Base-by-base conservation (phyloP, 2,888 invertebrate species). In the Netelia fuscicornis region DNA sequence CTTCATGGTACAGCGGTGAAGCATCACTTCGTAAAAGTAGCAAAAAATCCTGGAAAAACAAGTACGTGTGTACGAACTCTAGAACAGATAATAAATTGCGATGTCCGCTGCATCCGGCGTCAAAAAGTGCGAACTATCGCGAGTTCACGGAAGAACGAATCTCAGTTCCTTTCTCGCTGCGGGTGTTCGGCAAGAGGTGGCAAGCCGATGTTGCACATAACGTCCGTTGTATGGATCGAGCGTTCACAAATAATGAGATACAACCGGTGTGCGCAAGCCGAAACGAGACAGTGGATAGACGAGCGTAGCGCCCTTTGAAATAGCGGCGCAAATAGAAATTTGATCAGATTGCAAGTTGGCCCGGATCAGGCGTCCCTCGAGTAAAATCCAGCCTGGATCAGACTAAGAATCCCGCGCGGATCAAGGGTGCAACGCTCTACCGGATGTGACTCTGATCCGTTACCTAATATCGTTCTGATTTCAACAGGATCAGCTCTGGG, bases 71-170 rank as follows among this genome's bases (percentile, higher is more conserved):
- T 48, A 76, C 23, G 72, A 75, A 77, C 54, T 77, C n/a, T 54
- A 68, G 52, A 75, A 77, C 77, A 13, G 67, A 72, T 77, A 86
- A 87, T 86, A 85, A 86, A 88, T 88, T 82, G 86, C 71, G 64
- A 81, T 86, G 86, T 87, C 87, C 74, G 72, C 60, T 70, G 81
- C 86, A 88, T 75, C 76, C 82, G 81, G 81, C 60, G 83, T 75
- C 74, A 68, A 64, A 82, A 74, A 78, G 68, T 83, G 48, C 37
- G 13, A 23, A 60, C 60, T 25, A 60, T 60, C 23, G 60, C 25
- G 60, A 60, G 25, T 56, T 58, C 10, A 58, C 9, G 23, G 68
- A 62, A 64, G 37, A 42, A 62, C 68, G 60, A 70, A 70, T 78
- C 70, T 58, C 60, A 37, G 70, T 23, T 60, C 42, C 56, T 58